Conservation (phyloP, 2,113 vertebrate genomes). For the Apistogramma diplotaenia region DNA sequence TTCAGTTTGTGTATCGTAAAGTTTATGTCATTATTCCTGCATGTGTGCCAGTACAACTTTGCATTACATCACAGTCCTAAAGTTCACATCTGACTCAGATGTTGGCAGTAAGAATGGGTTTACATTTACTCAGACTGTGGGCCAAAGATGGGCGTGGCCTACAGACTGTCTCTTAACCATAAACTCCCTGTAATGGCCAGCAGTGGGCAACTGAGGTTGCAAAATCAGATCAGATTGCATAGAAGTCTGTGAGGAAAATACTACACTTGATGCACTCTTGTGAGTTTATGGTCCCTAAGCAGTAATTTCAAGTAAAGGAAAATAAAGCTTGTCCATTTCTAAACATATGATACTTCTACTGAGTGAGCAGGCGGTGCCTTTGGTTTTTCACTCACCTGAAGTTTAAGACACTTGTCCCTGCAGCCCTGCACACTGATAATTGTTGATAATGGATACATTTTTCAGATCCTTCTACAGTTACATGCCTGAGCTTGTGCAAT, state of each 20-base stretch:
- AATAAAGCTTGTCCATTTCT: too few species aligned
- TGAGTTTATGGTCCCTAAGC: background rate
- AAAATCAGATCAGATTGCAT: background rate
- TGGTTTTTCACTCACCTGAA: too few species aligned
- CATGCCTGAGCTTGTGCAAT: background rate
- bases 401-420: too few species aligned
- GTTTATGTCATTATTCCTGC: background rate
- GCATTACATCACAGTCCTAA: background rate
- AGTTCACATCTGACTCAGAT: background rate
- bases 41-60: background rate
- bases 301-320: too few species aligned
- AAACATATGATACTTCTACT: too few species aligned
- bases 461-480: too few species aligned
- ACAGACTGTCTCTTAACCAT: background rate
- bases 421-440: too few species aligned
- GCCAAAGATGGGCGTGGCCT: background rate
- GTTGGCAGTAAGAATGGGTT: background rate
- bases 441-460: too few species aligned
- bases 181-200: background rate
- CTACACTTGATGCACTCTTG: background rate
- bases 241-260: background rate
- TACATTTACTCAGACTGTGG: background rate
- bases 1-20: constrained; percentile 36
- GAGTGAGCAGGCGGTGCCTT: too few species aligned
- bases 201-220: background rate